These are phyloP conservation scores for Oligia fasciuncula DNA, from an alignment of 2,888 invertebrate genomes.

Conservation along the genomic window DNA sequence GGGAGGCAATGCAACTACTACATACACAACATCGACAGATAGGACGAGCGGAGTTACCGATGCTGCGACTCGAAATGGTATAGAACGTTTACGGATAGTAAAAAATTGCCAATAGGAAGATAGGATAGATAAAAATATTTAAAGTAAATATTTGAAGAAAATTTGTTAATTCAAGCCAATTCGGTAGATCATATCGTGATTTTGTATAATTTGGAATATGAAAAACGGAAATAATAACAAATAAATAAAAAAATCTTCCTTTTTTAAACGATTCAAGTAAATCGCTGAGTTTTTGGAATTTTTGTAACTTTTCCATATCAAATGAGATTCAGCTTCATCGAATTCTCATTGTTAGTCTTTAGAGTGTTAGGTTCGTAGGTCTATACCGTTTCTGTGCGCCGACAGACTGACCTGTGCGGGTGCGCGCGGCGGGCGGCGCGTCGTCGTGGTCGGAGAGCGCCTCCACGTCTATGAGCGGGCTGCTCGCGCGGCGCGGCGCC, in stretches of 20 bases:
- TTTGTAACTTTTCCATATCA: background rate
- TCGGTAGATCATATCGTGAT: constrained; percentile 34
- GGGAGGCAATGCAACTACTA: constrained; percentile 89
- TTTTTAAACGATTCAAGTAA: constrained; percentile 9
- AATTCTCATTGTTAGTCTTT: constrained; percentile 11
- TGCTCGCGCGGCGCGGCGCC: constrained; percentile 90
- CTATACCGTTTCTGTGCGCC: constrained; percentile 83
- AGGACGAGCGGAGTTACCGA: constrained; percentile 84
- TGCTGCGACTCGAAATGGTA: constrained; percentile 87
- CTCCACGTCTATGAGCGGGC: constrained; percentile 92
- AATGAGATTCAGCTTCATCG: constrained; percentile 20
- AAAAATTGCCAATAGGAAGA: constrained; percentile 62
- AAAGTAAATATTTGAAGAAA: constrained; percentile 58
- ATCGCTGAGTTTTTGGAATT: background rate
- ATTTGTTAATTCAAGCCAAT: constrained; percentile 49
- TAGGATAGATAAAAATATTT: constrained; percentile 48
- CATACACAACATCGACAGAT: constrained; percentile 88
- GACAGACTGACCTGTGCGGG: constrained; percentile 90
- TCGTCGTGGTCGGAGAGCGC: constrained; percentile 90
- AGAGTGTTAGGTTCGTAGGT: constrained; percentile 59
- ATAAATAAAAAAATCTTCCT: constrained; percentile 14
- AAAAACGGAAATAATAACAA: constrained; percentile 12
- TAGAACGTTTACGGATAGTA: constrained; percentile 72
- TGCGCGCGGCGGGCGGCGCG: constrained; percentile 85
- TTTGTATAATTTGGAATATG: constrained; percentile 35